These are phyloP conservation scores for Agraylea sexmaculata DNA, from an alignment of 1,140 invertebrate genomes.

Conservation along the genomic window DNA sequence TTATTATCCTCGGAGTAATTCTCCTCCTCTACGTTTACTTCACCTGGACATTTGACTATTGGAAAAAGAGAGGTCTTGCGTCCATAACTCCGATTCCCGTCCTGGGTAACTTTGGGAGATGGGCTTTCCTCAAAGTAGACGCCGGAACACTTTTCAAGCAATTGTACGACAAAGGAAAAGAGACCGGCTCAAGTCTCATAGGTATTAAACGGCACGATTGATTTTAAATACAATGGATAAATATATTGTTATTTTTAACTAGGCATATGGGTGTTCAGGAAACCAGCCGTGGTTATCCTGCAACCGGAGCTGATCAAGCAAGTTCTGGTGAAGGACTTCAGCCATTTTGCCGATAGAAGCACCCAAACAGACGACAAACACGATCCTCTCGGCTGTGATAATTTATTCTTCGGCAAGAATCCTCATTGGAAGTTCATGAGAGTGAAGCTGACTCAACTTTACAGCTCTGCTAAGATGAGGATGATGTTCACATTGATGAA, in stretches of 20 bases:
- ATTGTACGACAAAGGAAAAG: slow-evolving; percentile 14
- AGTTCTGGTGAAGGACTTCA: slow-evolving; percentile 38
- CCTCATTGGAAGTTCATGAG: slow-evolving; percentile 39
- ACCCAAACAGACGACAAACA: slow-evolving; percentile 20
- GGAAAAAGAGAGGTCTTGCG: slow-evolving; percentile 22
- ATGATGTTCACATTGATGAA: slow-evolving; percentile 26
- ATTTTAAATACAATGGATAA: no score
- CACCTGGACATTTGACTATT: slow-evolving; percentile 22
- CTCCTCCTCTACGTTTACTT: slow-evolving; percentile 19
- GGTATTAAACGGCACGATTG: no score
- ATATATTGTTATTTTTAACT: slow-evolving; percentile 11
- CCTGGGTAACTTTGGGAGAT: slow-evolving; percentile 20
- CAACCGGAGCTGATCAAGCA: slow-evolving; percentile 37
- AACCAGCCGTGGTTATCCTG: slow-evolving; percentile 33
- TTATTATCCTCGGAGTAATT: no score
- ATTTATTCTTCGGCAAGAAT: slow-evolving; percentile 26
- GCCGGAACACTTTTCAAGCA: slow-evolving; percentile 20
- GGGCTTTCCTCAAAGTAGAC: slow-evolving; percentile 14
- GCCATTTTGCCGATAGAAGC: slow-evolving; percentile 31
- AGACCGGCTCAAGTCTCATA: neutral
- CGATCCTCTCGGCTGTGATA: slow-evolving; percentile 17
- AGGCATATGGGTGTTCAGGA: slow-evolving; percentile 38
- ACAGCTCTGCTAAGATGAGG: slow-evolving; percentile 42
- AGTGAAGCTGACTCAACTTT: slow-evolving; percentile 39
- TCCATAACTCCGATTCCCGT: slow-evolving; percentile 17